Percentiles rank a stretch among this genome's conserved stretches.
phyloP scores from a whole-genome alignment of 2,113 vertebrate species.

The Serilophus lunatus region DNA sequence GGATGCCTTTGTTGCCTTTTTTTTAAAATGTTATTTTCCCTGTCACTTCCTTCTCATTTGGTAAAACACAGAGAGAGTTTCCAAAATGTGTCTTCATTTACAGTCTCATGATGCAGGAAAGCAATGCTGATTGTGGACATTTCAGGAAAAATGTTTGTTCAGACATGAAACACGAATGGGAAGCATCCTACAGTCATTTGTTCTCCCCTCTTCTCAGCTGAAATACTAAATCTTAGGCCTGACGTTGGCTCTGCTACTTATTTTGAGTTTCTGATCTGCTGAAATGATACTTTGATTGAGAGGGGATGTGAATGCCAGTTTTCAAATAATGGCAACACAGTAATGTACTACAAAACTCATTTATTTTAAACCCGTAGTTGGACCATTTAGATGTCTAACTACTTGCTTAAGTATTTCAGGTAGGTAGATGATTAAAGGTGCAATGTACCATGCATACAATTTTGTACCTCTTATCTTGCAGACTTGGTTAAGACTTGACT shows the following conservation, averaged over 20 bases:
- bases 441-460: conserved; percentile 57
- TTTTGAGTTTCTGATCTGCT: background rate
- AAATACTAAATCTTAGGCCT: background rate
- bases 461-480: conserved; percentile 9
- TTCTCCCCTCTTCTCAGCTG: background rate
- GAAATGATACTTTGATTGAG: background rate
- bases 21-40: background rate
- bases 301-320: background rate
- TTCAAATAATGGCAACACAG: background rate
- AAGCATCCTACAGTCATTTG: background rate
- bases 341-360: conserved; percentile 35
- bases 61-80: background rate
- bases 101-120: background rate
- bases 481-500: conserved; percentile 15
- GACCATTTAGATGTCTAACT: conserved; percentile 56
- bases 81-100: background rate
- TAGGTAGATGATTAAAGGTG: conserved; percentile 64
- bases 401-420: conserved; percentile 28
- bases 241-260: background rate
- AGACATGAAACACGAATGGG: background rate
- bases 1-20: background rate
- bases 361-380: conserved; percentile 20
- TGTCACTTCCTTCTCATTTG: background rate
- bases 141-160: background rate
- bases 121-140: background rate